phyloP scores from a whole-genome alignment of 1,140 invertebrate genomes.

The Drosophila repletoides region DNA sequence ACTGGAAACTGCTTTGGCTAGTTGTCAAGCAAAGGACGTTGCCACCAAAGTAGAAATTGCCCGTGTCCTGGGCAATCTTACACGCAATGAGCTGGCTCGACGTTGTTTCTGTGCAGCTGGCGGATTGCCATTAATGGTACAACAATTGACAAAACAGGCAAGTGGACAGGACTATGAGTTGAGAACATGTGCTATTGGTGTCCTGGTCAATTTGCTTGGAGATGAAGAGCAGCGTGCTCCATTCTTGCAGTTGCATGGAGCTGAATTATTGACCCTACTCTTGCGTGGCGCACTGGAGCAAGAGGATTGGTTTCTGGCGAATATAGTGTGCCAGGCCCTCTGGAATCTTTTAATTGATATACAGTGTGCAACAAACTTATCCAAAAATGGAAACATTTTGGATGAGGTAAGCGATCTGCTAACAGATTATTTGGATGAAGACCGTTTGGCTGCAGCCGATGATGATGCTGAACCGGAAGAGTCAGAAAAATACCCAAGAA shows the following conservation, averaged over 20 bases:
- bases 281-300: slow-evolving; percentile 66
- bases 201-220: slow-evolving; percentile 78
- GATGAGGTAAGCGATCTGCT: slow-evolving; percentile 84
- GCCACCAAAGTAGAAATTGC: slow-evolving; percentile 74
- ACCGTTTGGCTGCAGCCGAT: slow-evolving; percentile 79
- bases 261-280: slow-evolving; percentile 58
- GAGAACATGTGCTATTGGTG: slow-evolving; percentile 76
- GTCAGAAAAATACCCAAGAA: not conserved
- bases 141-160: slow-evolving; percentile 56
- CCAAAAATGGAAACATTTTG: slow-evolving; percentile 82
- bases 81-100: slow-evolving; percentile 74
- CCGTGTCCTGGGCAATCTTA: slow-evolving; percentile 82
- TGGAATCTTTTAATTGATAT: slow-evolving; percentile 89
- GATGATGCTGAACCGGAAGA: slow-evolving; percentile 17
- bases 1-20: slow-evolving; percentile 50
- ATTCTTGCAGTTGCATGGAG: slow-evolving; percentile 72
- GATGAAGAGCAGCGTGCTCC: slow-evolving; percentile 74
- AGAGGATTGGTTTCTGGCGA: slow-evolving; percentile 80
- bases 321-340: slow-evolving; percentile 82
- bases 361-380: slow-evolving; percentile 82
- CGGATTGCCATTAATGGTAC: slow-evolving; percentile 70
- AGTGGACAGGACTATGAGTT: slow-evolving; percentile 71
- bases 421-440: slow-evolving; percentile 85
- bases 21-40: slow-evolving; percentile 30
- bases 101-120: slow-evolving; percentile 71